These are phyloP conservation scores for Eumacrocentrus americanus DNA, from an alignment of 2,888 invertebrate genomes.

Conservation along the genomic window DNA sequence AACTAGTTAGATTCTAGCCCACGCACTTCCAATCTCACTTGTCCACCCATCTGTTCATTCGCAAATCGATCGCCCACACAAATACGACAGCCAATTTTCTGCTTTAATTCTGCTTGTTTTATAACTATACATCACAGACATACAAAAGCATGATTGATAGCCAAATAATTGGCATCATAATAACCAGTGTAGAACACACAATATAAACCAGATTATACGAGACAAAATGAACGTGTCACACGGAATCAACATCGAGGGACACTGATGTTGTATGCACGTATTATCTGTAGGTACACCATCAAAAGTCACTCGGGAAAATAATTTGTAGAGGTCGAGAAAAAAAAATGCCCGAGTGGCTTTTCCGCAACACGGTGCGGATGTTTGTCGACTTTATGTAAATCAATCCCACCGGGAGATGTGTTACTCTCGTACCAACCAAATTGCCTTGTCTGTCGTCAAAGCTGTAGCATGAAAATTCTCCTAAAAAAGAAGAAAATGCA, in stretches of 20 bases:
- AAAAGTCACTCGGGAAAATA: conserved; percentile 1
- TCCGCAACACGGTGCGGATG: conserved; percentile 7
- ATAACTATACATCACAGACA: background rate
- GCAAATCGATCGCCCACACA: conserved; percentile 7
- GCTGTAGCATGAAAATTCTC: background rate
- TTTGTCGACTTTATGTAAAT: conserved; percentile 17
- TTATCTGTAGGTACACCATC: too few species aligned
- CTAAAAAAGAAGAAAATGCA: background rate
- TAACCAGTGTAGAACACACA: too few species aligned
- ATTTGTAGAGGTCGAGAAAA: background rate
- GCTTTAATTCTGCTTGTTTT: background rate
- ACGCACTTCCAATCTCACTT: conserved; percentile 14
- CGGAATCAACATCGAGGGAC: background rate
- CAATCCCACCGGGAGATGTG: background rate
- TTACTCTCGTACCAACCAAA: background rate
- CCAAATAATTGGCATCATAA: too few species aligned
- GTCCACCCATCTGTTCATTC: conserved; percentile 18
- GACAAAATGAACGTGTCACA: background rate
- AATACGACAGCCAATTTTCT: conserved; percentile 20
- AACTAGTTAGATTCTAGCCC: conserved; percentile 10
- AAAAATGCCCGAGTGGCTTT: background rate
- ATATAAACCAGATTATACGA: too few species aligned
- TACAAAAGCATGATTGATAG: too few species aligned
- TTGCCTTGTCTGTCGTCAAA: background rate
- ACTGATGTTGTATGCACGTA: background rate